phyloP scores from a whole-genome alignment of 2,888 invertebrate genomes.

The Adineta ricciae region DNA sequence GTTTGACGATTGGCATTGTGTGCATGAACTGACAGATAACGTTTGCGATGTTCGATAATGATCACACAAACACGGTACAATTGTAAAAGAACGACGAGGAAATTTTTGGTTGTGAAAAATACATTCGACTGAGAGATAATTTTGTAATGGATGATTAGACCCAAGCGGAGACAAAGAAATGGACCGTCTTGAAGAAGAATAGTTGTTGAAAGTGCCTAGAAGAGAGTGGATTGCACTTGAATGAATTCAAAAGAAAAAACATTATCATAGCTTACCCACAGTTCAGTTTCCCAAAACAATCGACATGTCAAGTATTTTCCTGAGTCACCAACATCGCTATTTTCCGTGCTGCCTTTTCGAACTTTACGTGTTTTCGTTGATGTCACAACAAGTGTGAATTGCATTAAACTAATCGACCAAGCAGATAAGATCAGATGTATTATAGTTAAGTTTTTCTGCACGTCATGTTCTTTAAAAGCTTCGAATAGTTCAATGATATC shows the following conservation, averaged over 20 bases:
- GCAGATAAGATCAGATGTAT: slow-evolving; percentile 50
- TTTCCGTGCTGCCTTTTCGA: too few species aligned
- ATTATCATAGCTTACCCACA: not conserved
- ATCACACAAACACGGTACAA: slow-evolving; percentile 62
- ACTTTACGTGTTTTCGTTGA: slow-evolving; percentile 33
- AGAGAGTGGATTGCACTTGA: not conserved
- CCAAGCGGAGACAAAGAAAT: slow-evolving; percentile 53
- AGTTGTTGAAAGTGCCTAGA: slow-evolving; percentile 43
- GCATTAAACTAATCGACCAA: slow-evolving; percentile 46
- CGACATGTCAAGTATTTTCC: not conserved
- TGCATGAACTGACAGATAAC: not conserved
- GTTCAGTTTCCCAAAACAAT: slow-evolving; percentile 10
- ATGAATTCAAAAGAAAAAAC: not conserved
- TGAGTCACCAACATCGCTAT: too few species aligned
- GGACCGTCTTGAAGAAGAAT: slow-evolving; percentile 46
- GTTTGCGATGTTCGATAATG: slow-evolving; percentile 9
- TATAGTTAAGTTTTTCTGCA: slow-evolving; percentile 52
- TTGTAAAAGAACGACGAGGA: slow-evolving; percentile 74
- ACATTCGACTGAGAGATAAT: slow-evolving; percentile 89
- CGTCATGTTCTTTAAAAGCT: slow-evolving; percentile 59
- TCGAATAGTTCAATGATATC: slow-evolving; percentile 69
- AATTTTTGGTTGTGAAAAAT: slow-evolving; percentile 85
- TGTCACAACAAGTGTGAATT: slow-evolving; percentile 53
- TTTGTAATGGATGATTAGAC: slow-evolving; percentile 73
- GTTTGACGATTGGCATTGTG: too few species aligned